A percentile compares a stretch with the other conserved stretches of the same genome.
Conservation (phyloP, 1,140 invertebrate genomes). For the Lordiphosa stackelbergi region DNA sequence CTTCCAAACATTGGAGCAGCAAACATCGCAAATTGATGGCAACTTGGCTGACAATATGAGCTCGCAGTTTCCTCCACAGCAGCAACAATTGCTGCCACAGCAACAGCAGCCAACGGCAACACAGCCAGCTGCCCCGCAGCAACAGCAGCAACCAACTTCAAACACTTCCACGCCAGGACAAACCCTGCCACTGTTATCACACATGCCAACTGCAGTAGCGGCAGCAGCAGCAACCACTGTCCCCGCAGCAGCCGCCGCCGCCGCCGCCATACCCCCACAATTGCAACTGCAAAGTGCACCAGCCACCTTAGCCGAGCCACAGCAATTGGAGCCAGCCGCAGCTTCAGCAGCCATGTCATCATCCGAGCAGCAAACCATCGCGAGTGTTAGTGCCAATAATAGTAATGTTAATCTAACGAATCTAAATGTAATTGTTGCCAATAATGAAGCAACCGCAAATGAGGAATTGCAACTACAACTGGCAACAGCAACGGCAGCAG, state of each 20-base stretch:
- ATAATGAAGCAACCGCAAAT: constrained; percentile 27
- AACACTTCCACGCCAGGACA: constrained; percentile 59
- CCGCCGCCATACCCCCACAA: constrained; percentile 9
- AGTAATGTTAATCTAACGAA: constrained; percentile 56
- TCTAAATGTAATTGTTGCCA: constrained; percentile 30
- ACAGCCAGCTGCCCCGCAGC: constrained; percentile 36
- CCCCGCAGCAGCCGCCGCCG: constrained; percentile 19
- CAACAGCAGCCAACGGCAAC: constrained; percentile 22
- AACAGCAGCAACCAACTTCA: constrained; percentile 43
- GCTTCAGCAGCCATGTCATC: constrained; percentile 42
- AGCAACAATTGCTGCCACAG: constrained; percentile 34
- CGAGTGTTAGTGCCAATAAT: constrained; percentile 75
- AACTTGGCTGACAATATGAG: neutral
- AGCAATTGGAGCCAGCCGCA: constrained; percentile 42
- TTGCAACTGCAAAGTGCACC: constrained; percentile 57
- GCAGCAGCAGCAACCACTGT: constrained; percentile 17
- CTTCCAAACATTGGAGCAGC: constrained; percentile 11
- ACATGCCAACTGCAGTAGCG: constrained; percentile 44
- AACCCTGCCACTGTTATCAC: constrained; percentile 63
- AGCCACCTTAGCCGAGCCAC: constrained; percentile 65
- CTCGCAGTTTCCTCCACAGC: constrained; percentile 7
- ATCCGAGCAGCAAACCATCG: constrained; percentile 54
- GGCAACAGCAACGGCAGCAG: constrained; percentile 26
- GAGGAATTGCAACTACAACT: constrained; percentile 42
- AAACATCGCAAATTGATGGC: constrained; percentile 63